These are phyloP conservation scores for Ctenopoma kingsleyae DNA, from an alignment of 2,797 vertebrate species.

Conservation along the genomic window DNA sequence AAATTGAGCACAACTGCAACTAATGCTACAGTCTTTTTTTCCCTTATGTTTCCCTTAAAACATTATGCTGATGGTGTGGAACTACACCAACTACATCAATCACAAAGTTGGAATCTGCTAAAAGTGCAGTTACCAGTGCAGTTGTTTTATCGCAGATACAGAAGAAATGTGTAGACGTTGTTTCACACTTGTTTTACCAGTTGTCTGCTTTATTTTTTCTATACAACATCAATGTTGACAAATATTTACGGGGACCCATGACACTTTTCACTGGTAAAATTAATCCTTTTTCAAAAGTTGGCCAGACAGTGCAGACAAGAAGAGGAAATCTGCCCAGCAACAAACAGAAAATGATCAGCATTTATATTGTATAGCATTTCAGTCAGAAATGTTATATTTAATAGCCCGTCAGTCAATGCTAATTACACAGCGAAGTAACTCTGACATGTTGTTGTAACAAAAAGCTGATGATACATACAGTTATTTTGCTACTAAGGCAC, in stretches of 20 bases:
- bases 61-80: conserved; percentile 76
- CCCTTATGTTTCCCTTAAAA: conserved; percentile 64
- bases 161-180: conserved; percentile 56
- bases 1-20: conserved; percentile 82
- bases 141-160: conserved; percentile 69
- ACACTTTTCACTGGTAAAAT: conserved; percentile 85
- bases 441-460: conserved; percentile 36
- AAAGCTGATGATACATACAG: conserved; percentile 50
- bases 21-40: conserved; percentile 64
- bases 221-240: conserved; percentile 88
- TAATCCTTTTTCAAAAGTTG: conserved; percentile 89
- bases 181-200: conserved; percentile 72
- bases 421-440: conserved; percentile 61
- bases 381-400: conserved; percentile 61
- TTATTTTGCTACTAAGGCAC: conserved; percentile 85
- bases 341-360: conserved; percentile 75
- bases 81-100: conserved; percentile 74
- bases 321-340: conserved; percentile 91
- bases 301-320: conserved; percentile 87
- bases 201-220: conserved; percentile 52
- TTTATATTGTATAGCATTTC: conserved; percentile 68
- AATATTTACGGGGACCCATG: conserved; percentile 94
- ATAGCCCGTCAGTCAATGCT: conserved; percentile 61
- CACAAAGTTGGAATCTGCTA: conserved; percentile 79
- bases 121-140: conserved; percentile 73